These are phyloP conservation scores for Trachythela sp. DNA, from an alignment of 64 coral and sea anemone species.

Conservation along the genomic window DNA sequence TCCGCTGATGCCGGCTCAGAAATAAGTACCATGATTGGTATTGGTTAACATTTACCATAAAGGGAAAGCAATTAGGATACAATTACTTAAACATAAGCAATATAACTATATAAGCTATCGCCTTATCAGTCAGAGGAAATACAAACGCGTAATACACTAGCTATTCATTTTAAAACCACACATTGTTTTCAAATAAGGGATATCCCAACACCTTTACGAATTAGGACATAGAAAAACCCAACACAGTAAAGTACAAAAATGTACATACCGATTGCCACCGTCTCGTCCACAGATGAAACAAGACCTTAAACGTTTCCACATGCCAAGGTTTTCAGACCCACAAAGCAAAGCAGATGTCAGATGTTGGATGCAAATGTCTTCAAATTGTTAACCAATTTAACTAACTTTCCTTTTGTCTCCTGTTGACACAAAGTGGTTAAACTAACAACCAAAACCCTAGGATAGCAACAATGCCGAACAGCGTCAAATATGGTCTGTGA, in stretches of 20 bases:
- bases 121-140: background rate
- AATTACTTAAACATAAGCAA: too few species aligned
- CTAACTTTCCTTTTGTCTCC: background rate
- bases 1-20: too few species aligned
- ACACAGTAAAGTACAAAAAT: background rate
- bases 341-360: constrained; percentile 5
- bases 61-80: background rate
- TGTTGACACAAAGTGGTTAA: background rate
- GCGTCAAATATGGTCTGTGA: background rate
- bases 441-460: background rate
- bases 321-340: background rate
- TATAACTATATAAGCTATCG: too few species aligned
- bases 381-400: background rate
- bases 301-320: background rate
- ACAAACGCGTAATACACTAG: background rate
- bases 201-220: too few species aligned
- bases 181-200: background rate
- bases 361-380: constrained; percentile 4
- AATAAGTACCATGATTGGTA: too few species aligned
- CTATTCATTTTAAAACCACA: background rate
- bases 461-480: background rate
- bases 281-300: background rate
- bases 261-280: background rate
- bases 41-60: background rate
- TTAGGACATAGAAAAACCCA: too few species aligned